phyloP scores from a whole-genome alignment of 2,888 invertebrate genomes.

The Troides helena region DNA sequence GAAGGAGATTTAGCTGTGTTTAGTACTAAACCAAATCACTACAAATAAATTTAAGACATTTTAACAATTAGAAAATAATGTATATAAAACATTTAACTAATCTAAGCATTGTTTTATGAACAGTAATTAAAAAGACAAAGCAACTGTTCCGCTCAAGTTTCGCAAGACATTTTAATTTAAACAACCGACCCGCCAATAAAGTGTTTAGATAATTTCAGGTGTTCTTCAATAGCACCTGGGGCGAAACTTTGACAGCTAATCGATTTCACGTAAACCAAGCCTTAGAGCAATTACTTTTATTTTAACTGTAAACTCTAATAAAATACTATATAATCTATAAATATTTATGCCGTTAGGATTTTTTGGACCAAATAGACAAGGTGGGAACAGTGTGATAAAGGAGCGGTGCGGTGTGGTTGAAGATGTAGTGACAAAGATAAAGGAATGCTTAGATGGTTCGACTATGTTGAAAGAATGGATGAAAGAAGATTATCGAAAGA shows the following conservation, averaged over 20 bases:
- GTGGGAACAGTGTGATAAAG: no score
- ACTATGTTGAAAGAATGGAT: no score
- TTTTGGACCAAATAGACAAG: no score
- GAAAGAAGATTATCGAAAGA: no score
- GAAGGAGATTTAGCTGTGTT: neutral
- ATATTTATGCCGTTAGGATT: no score
- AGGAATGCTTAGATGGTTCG: no score
- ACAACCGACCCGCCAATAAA: conserved; percentile 58
- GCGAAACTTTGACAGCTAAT: conserved; percentile 1
- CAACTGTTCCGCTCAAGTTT: conserved; percentile 27
- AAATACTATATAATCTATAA: no score
- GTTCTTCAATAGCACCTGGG: conserved; percentile 32
- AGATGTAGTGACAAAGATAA: no score
- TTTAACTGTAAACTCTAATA: no score
- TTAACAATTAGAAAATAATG: neutral
- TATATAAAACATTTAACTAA: neutral
- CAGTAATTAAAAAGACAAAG: neutral
- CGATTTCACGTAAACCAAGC: neutral
- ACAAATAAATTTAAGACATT: neutral
- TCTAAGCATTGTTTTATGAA: neutral
- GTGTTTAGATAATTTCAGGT: conserved; percentile 64
- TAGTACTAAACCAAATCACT: neutral
- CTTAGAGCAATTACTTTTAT: neutral
- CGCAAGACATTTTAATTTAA: conserved; percentile 61
- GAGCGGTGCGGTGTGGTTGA: no score